Conservation (phyloP, 2,797 vertebrate species). For the Alfaro cultratus region DNA sequence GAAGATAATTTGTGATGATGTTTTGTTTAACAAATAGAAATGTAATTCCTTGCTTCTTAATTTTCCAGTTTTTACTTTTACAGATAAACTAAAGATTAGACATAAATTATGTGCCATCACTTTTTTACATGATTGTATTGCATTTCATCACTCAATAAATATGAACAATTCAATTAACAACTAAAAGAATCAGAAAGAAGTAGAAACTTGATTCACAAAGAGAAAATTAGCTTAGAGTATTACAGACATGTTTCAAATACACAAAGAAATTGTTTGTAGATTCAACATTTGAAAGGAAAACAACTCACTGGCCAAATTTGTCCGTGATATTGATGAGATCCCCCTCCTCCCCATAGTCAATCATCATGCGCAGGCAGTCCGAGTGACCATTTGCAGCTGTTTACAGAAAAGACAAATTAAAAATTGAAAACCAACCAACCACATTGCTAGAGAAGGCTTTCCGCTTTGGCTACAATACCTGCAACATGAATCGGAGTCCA, state of each 20-base stretch:
- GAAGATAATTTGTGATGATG: neutral
- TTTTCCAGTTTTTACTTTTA: too few species aligned
- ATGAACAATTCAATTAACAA: too few species aligned
- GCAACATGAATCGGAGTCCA: slow-evolving; percentile 95
- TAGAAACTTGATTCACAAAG: too few species aligned
- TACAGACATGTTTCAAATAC: neutral
- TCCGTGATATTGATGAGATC: slow-evolving; percentile 91
- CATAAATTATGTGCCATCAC: too few species aligned
- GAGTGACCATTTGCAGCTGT: slow-evolving; percentile 92
- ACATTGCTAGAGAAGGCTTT: neutral
- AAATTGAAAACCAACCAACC: neutral
- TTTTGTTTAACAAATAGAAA: neutral
- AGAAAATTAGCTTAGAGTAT: too few species aligned
- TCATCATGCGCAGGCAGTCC: slow-evolving; percentile 94
- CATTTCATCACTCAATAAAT: too few species aligned
- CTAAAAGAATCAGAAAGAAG: too few species aligned
- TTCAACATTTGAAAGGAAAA: neutral
- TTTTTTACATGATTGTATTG: neutral
- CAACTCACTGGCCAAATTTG: slow-evolving; percentile 91
- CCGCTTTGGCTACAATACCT: slow-evolving; percentile 74
- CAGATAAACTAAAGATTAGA: neutral
- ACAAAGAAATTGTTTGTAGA: neutral
- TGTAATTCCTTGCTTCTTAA: too few species aligned
- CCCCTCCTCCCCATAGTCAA: slow-evolving; percentile 89
- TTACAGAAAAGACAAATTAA: neutral